Conservation (phyloP, 1,140 invertebrate species). For the Drosophila tristis region DNA sequence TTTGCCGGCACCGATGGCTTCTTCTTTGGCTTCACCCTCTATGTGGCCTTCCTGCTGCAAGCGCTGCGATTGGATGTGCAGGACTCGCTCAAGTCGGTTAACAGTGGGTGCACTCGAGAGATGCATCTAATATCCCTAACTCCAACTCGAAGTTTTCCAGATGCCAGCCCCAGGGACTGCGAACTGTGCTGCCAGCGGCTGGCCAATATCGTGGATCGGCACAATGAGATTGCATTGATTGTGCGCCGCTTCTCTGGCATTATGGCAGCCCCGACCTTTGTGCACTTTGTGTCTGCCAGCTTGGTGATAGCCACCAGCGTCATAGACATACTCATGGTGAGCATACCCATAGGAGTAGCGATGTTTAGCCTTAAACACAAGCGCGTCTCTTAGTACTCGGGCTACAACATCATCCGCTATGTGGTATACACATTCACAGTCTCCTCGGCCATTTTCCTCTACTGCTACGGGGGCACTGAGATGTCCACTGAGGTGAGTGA, state of each 20-base stretch:
- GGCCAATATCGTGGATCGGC: conserved; percentile 51
- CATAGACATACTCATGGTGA: conserved; percentile 65
- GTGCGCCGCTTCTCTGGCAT: conserved; percentile 51
- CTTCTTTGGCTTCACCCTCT: conserved; percentile 67
- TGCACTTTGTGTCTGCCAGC: conserved; percentile 60
- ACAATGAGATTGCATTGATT: conserved; percentile 60
- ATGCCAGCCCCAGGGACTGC: conserved; percentile 21
- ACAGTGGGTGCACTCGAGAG: conserved; percentile 11
- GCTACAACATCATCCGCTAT: conserved; percentile 67
- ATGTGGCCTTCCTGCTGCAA: conserved; percentile 46
- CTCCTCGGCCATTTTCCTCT: conserved; percentile 46
- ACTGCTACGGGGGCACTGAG: conserved; percentile 63
- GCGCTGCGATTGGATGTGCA: conserved; percentile 46
- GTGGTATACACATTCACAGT: conserved; percentile 56
- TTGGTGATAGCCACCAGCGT: conserved; percentile 65
- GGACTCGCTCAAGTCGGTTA: conserved; percentile 1
- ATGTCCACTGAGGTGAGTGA: conserved; percentile 50
- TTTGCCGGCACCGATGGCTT: conserved; percentile 65
- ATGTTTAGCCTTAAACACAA: too few species aligned
- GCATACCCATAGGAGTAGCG: not conserved
- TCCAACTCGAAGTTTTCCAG: not conserved
- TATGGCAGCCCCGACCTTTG: conserved; percentile 61
- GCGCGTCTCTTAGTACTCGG: conserved; percentile 39
- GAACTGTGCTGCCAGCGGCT: conserved; percentile 43
- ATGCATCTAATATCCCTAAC: not conserved